Conservation (phyloP, 2,113 vertebrate species). For the Heteronetta atricapilla region DNA sequence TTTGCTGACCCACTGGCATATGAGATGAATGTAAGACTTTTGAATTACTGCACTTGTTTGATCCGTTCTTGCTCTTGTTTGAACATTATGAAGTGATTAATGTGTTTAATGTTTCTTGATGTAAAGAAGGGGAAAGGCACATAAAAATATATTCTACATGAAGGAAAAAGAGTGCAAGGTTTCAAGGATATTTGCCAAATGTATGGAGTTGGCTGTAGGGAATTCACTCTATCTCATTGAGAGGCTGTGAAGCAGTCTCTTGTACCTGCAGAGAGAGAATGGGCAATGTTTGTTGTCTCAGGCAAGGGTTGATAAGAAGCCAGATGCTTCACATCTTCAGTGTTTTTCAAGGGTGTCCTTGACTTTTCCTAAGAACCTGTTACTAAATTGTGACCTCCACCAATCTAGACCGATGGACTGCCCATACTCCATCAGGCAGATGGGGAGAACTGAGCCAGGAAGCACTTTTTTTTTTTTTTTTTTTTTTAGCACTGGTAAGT, state of each 20-base stretch:
- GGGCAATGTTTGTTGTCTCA: not conserved
- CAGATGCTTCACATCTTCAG: not conserved
- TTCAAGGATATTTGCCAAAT: not conserved
- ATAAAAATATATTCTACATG: not conserved
- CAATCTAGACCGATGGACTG: not conserved
- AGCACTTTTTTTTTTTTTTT: not conserved
- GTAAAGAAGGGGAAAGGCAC: not conserved
- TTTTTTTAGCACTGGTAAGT: not conserved
- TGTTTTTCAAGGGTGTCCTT: not conserved
- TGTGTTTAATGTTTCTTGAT: not conserved
- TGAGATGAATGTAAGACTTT: not conserved
- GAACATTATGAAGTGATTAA: not conserved
- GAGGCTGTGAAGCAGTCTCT: not conserved
- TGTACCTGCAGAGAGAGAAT: not conserved
- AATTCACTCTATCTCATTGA: not conserved
- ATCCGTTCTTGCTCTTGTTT: not conserved
- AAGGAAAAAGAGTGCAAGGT: not conserved
- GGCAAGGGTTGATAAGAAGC: not conserved
- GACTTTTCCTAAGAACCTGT: not conserved
- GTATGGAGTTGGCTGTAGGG: not conserved
- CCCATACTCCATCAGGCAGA: not conserved
- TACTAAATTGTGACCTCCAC: not conserved
- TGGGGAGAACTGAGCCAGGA: not conserved
- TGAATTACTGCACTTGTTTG: not conserved
- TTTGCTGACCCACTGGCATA: not conserved